Base-by-base conservation (phyloP, 2,888 invertebrate genomes). In the Boloria euphrosyne region DNA sequence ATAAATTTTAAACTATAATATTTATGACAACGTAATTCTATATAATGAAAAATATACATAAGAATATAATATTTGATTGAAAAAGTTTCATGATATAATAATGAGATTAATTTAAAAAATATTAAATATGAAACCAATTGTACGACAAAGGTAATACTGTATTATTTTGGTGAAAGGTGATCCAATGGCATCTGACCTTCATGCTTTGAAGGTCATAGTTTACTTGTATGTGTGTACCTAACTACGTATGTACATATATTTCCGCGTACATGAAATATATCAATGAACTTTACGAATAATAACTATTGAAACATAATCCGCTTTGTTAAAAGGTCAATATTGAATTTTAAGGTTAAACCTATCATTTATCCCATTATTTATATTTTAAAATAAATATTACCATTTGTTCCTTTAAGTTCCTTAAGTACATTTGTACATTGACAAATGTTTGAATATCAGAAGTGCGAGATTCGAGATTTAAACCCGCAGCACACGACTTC, bases 121-220 rank as follows among this genome's bases (percentile, higher is more conserved):
- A 22, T 31, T 49, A 55, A 60, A 66, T 44, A 38, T 51, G 13
- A 27, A 53, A 31, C 47, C 14, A 16, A 51, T 38, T 38, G 10
- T 10, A 38, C 31, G 10, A 38, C 31, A 18, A 44, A 13, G 63
- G 22, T 49, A 14, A 51, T 49, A 64, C 59, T 66, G 66, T 18
- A 17, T n/a, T 49, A 58, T 57, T 73, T 68, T 58, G 69, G 73
- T 75, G 74, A 75, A 75, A 74, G 75, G 75, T 66, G 50, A 54
- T 62, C 54, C 66, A 72, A 69, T 66, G 66, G 62, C 67, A 62
- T 64, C 62, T 50, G 65, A 70, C 75, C 74, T 73, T 74, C 67
- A 52, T 31, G 17, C 18, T 7, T 38, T 62, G 50, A 71, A 71
- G 73, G 73, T 67, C 67, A 50, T 17, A 47, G 50, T 10, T 18